A percentile compares a stretch with the other conserved stretches of the same genome.
These are phyloP conservation scores for Enteromius trimaculatus DNA, from an alignment of 2,797 vertebrate species.

Conservation along the genomic window DNA sequence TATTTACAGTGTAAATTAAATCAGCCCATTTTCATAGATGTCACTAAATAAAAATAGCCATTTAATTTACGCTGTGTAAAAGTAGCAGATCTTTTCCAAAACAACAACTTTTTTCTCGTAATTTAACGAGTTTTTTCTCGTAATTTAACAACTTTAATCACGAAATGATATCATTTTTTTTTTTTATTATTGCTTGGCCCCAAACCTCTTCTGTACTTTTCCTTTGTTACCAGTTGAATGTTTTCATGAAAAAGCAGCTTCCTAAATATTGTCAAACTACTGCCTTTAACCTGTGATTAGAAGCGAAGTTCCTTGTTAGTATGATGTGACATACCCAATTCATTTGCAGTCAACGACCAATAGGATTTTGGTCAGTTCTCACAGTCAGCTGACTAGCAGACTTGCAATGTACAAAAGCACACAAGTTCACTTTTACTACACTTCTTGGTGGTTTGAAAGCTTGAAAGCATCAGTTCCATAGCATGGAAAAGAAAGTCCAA, in stretches of 20 bases:
- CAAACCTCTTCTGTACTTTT: neutral
- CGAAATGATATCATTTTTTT: no score
- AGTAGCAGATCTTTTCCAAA: no score
- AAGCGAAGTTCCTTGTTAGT: neutral
- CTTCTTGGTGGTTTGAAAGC: neutral
- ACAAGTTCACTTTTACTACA: neutral
- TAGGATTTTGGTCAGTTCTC: neutral
- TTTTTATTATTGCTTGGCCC: no score
- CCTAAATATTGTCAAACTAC: neutral
- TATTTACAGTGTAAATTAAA: no score
- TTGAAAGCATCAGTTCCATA: neutral
- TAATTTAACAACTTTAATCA: no score
- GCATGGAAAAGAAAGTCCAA: neutral
- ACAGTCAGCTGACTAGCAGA: neutral
- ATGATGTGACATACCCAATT: neutral
- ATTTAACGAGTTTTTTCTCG: no score
- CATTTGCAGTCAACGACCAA: neutral
- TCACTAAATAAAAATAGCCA: no score
- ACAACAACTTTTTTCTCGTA: no score
- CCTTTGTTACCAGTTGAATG: neutral
- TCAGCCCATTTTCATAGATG: no score
- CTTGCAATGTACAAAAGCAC: neutral
- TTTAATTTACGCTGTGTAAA: no score
- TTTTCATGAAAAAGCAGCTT: neutral
- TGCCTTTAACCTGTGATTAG: neutral